A percentile compares a stretch with the other conserved stretches of the same genome.
These are phyloP conservation scores for Oscheius sp. DNA, from an alignment of 2,888 invertebrate species.

Conservation along the genomic window DNA sequence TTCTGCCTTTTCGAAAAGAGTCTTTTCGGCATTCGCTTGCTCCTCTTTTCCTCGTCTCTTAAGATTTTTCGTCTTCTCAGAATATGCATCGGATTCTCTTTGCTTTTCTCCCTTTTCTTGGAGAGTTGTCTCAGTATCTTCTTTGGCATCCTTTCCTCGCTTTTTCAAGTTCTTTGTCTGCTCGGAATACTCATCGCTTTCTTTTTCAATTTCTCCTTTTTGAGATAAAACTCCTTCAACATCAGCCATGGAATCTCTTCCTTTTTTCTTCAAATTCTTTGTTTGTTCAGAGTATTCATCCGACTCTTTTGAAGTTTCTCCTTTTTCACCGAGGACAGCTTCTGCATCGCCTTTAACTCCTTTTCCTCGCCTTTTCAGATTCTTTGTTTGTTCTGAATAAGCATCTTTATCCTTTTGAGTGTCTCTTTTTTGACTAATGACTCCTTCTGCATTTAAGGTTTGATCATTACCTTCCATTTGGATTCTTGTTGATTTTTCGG, in stretches of 20 bases:
- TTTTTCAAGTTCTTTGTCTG: background rate
- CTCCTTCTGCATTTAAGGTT: background rate
- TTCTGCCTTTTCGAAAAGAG: background rate
- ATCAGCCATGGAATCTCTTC: background rate
- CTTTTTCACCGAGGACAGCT: background rate
- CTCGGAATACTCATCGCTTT: background rate
- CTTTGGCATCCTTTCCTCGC: background rate
- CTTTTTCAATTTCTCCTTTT: background rate
- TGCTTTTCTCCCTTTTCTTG: background rate
- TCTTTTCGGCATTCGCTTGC: background rate
- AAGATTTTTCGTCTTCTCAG: background rate
- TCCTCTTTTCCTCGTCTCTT: constrained; percentile 1
- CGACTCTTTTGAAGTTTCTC: background rate
- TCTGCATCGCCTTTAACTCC: background rate
- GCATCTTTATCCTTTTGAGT: background rate
- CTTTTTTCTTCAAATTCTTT: constrained; percentile 4
- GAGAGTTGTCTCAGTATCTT: background rate
- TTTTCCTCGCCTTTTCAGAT: background rate
- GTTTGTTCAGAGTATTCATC: constrained; percentile 2
- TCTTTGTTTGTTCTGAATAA: constrained; percentile 18
- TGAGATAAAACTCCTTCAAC: constrained; percentile 4
- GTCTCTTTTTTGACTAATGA: background rate
- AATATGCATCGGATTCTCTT: background rate
- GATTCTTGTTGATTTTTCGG: background rate
- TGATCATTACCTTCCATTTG: background rate